These are phyloP conservation scores for Platycnemis pennipes DNA, from an alignment of 2,888 invertebrate genomes.

Conservation along the genomic window DNA sequence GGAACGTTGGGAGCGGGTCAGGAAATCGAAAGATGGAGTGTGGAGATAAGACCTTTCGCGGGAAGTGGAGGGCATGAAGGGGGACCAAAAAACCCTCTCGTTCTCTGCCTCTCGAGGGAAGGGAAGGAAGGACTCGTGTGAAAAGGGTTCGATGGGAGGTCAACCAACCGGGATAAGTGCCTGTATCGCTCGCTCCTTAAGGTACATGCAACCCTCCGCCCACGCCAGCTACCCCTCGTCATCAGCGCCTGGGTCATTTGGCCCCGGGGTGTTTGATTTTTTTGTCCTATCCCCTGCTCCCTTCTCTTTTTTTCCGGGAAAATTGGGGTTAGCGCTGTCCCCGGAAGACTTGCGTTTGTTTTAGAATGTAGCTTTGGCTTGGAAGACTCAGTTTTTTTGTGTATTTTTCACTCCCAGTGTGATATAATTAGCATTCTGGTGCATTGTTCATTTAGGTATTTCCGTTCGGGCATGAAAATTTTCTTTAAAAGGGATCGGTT, in stretches of 20 bases:
- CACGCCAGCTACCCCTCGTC: not conserved
- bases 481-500: too few relatives aligned
- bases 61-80: not conserved
- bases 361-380: too few relatives aligned
- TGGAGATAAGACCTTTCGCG: not conserved
- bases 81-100: not conserved
- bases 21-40: slow-evolving; percentile 18
- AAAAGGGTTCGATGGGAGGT: not conserved
- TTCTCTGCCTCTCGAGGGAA: not conserved
- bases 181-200: not conserved
- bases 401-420: too few relatives aligned
- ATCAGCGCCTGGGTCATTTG: slow-evolving; percentile 28
- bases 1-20: not conserved
- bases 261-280: not conserved
- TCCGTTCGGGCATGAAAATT: too few relatives aligned
- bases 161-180: slow-evolving; percentile 31
- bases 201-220: not conserved
- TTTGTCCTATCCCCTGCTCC: not conserved
- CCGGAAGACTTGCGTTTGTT: too few relatives aligned
- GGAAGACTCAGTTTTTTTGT: too few relatives aligned
- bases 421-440: too few relatives aligned
- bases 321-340: not conserved
- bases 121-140: not conserved
- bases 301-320: not conserved
- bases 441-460: too few relatives aligned